Evolutionary conservation across 1,140 invertebrate genomes (phyloP).

Genomic region (Hirudo medicinalis): DNA sequence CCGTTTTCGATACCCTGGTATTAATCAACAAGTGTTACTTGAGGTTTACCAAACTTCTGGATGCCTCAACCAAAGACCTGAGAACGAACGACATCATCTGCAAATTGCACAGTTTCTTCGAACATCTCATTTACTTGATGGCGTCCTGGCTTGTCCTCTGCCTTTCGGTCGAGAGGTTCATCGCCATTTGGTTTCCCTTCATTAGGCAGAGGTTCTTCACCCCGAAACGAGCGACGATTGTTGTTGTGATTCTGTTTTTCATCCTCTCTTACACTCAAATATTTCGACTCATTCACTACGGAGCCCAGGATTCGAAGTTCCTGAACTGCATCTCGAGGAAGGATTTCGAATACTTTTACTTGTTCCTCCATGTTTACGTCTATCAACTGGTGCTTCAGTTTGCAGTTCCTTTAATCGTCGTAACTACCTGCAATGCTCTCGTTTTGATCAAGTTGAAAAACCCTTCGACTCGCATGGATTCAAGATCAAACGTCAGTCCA

Average conservation of each 20-base stretch:
- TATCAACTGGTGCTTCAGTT: conserved; percentile 32
- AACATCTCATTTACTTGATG: conserved; percentile 29
- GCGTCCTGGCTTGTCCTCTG: conserved; percentile 30
- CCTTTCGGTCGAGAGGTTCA: conserved; percentile 28
- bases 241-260: conserved; percentile 25
- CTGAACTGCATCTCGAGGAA: conserved; percentile 1
- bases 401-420: conserved; percentile 28
- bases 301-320: conserved; percentile 19
- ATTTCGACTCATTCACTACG: conserved; percentile 22
- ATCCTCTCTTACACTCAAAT: conserved; percentile 30
- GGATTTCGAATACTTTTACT: conserved; percentile 21
- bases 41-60: conserved; percentile 24
- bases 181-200: conserved; percentile 31
- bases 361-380: conserved; percentile 30
- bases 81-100: conserved; percentile 23
- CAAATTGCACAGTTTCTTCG: conserved; percentile 26
- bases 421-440: conserved; percentile 29
- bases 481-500: conserved; percentile 15
- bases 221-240: conserved; percentile 24
- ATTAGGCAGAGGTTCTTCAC: conserved; percentile 26
- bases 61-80: background rate
- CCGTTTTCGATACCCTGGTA: conserved; percentile 31
- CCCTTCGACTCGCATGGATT: background rate
- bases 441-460: conserved; percentile 31
- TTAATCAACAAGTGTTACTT: conserved; percentile 24